A percentile compares a stretch with the other conserved stretches of the same genome.
Evolutionary conservation across 2,797 vertebrate species (phyloP).

Genomic region (Podarcis siculus): DNA sequence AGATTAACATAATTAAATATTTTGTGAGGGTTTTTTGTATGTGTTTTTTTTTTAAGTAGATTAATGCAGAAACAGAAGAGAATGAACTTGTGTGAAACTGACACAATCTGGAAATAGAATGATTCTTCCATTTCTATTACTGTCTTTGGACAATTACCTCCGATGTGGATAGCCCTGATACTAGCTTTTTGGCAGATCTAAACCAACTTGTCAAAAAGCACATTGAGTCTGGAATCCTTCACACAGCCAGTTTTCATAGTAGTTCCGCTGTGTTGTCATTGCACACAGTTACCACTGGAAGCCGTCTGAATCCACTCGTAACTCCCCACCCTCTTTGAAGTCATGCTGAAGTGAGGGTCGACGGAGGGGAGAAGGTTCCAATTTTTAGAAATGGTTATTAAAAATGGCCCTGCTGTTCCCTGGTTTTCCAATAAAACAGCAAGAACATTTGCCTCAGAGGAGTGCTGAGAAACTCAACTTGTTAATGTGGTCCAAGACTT

Average conservation of each 20-base stretch:
- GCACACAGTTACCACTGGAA: not conserved
- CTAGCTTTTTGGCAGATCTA: not conserved
- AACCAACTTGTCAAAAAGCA: not conserved
- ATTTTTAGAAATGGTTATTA: not conserved
- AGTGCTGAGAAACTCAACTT: not conserved
- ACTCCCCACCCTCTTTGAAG: not conserved
- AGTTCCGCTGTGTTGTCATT: not conserved
- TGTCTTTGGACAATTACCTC: not conserved
- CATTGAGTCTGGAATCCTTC: not conserved
- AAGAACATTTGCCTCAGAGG: not conserved
- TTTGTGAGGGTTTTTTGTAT: not conserved
- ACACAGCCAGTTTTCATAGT: not conserved
- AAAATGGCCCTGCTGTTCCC: not conserved
- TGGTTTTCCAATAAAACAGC: not conserved
- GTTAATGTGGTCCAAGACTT: not conserved
- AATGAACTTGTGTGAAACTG: too few relatives aligned
- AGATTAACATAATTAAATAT: not conserved
- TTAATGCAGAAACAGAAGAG: too few relatives aligned
- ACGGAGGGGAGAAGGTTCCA: not conserved
- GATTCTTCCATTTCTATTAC: too few relatives aligned
- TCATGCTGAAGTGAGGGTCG: not conserved
- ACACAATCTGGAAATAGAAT: too few relatives aligned
- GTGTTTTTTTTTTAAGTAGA: too few relatives aligned
- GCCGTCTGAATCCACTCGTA: not conserved
- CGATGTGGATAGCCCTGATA: not conserved